Base-by-base conservation (phyloP, 2,113 vertebrate species). In the Pelvicachromis taeniatus region DNA sequence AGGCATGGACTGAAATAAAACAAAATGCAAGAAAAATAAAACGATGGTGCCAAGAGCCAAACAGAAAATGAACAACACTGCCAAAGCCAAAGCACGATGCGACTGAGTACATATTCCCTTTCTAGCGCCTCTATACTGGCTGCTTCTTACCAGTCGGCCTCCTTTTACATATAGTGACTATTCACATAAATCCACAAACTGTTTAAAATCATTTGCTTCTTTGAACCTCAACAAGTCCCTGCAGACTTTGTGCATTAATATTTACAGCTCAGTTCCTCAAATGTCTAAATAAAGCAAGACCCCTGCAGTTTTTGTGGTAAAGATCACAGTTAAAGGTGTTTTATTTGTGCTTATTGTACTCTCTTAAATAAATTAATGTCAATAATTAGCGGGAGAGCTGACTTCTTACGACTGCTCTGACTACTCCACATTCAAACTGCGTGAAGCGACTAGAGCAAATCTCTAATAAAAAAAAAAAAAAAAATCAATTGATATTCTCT, bases 401-500 rank as follows among this genome's bases (percentile, higher is more conserved):
- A 90, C 84, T 91, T 91, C 87, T 89, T 87, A 83, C 40, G n/a
- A 88, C 48, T 73, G 48, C 82, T 85, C 54, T 0, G 12, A 78
- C 80, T 88, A 83, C 63, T 78, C 42, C 78, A 77, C 59, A 84
- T 81, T 86, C 78, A 73, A 87, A 87, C 83, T 63, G 73, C 80
- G 70, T 81, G 84, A 85, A 84, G 88, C 50, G 85, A 90, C 85
- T 82, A 56, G 86, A 92, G 91, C 77, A 79, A 63, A 88, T 83
- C 87, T 78, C 65, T 55, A 59, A 59, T 55, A 53, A 83, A 75
- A 2, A 77, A 65, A 75, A 50, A n/a, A 29, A 50, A 78, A 54
- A 16, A 48, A 59, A 45, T 89, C 70, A 40, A 90, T 94, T 91
- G 89, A 92, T 93, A 93, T 89, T 94, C 91, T 87, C 53, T 84